These are phyloP conservation scores for Aplocera efformata DNA, from an alignment of 2,888 invertebrate genomes.

Conservation along the genomic window DNA sequence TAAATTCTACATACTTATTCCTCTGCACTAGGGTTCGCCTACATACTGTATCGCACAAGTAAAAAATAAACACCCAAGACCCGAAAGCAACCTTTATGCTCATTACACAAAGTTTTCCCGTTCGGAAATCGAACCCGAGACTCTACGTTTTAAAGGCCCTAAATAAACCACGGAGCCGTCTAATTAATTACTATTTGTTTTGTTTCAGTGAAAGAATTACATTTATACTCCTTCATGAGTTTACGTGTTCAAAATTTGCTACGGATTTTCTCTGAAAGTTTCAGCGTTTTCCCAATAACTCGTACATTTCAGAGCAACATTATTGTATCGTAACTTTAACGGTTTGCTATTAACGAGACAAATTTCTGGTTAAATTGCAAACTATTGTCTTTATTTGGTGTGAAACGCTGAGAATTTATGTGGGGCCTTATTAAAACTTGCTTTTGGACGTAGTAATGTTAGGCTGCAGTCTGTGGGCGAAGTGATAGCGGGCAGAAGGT, in stretches of 20 bases:
- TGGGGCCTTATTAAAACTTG: slow-evolving; percentile 11
- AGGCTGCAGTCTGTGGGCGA: background rate
- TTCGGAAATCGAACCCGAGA: too few species aligned
- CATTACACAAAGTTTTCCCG: too few species aligned
- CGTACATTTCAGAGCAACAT: slow-evolving; percentile 13
- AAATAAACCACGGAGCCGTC: too few species aligned
- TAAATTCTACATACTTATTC: too few species aligned
- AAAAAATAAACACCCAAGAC: too few species aligned
- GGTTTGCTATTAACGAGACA: slow-evolving; percentile 34
- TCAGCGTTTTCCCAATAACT: slow-evolving; percentile 7
- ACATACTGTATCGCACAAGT: too few species aligned
- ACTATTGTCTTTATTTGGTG: slow-evolving; percentile 20
- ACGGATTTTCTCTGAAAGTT: slow-evolving; percentile 5
- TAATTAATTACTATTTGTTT: too few species aligned
- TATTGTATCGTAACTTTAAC: slow-evolving; percentile 25
- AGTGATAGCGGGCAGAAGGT: background rate
- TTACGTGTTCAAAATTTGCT: background rate
- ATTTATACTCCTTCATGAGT: background rate
- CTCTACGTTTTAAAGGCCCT: too few species aligned
- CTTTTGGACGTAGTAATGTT: background rate
- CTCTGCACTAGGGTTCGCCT: too few species aligned
- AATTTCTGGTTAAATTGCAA: slow-evolving; percentile 30
- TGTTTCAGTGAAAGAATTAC: too few species aligned
- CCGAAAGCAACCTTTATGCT: too few species aligned
- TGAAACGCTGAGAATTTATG: slow-evolving; percentile 10